These are phyloP conservation scores for Spilarctia lutea DNA, from an alignment of 2,888 invertebrate genomes.

Conservation along the genomic window DNA sequence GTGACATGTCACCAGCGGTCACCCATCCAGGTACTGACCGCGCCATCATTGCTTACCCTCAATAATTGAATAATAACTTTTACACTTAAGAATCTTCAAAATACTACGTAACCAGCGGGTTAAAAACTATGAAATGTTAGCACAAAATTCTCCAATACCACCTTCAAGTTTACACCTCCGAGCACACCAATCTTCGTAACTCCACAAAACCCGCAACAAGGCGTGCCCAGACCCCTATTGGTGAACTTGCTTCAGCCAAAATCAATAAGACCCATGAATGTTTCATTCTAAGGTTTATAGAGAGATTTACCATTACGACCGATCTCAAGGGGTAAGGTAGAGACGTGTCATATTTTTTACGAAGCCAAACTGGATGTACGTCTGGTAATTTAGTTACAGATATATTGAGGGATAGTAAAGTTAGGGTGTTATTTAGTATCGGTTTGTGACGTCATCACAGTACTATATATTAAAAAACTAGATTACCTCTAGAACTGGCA, in stretches of 20 bases:
- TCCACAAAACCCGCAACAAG: slow-evolving; percentile 46
- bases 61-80: too few relatives aligned
- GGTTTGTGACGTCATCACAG: neutral
- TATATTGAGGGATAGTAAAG: neutral
- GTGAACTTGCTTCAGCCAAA: slow-evolving; percentile 53
- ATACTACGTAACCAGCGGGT: too few relatives aligned
- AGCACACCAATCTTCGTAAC: slow-evolving; percentile 39
- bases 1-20: too few relatives aligned
- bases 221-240: slow-evolving; percentile 64
- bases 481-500: too few relatives aligned
- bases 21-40: too few relatives aligned
- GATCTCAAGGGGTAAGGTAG: slow-evolving; percentile 32
- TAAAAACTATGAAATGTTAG: neutral
- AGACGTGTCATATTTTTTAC: slow-evolving; percentile 25
- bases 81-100: too few relatives aligned
- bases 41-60: too few relatives aligned
- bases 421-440: neutral
- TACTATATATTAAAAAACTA: neutral
- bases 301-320: slow-evolving; percentile 52
- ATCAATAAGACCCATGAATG: slow-evolving; percentile 75
- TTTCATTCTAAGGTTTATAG: slow-evolving; percentile 57
- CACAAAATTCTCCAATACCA: neutral
- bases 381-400: slow-evolving; percentile 7
- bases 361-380: neutral
- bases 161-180: neutral